Evolutionary conservation across 2,888 invertebrate genomes (phyloP), one percentile per base, ranked within the genome.

Genomic region (Epinotia ramella): DNA sequence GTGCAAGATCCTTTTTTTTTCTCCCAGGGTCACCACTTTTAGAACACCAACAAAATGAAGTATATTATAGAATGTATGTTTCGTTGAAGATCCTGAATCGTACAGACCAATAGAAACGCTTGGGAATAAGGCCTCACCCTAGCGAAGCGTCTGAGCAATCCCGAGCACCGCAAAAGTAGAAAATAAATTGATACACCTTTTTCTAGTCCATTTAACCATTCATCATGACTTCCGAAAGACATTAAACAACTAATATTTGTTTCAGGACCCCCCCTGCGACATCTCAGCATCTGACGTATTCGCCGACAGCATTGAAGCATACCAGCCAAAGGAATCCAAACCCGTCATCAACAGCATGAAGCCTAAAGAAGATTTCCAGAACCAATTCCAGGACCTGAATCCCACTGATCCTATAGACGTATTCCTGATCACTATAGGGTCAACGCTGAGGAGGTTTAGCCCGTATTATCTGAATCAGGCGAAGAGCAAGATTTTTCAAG

Each of bases 391-490:
- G 59, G 89, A 91, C 0, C 57, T 89, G 3, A 90, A 86, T 46
- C 82, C 89, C 0, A 76, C 89, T 0, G 93, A 92, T 79, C 89
- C 92, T 3, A 76, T 93, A 1, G 92, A 92, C 16, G 92, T 91
- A 0, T 94, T 94, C 60, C 80, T 94, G 0, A 82, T 92, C 44
- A 91, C 91, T 0, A 88, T 94, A 78, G 93, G 94, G 0, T 84
- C 89, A 0, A 93, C 93, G 0, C 71, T 94, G 2, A 85, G 88
- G 76, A 93, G 89, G 64, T 89, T 94, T 13, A 88, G 83, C 0
- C 93, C 93, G 0, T 91, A 91, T 75, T 91, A 91, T 40, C 71
- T 93, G 80, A 94, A 94, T 70, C 91, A 92, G 81, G 93, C 94
- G 1, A 94, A 94, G 79, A 91, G 89, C 77, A 93, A 93, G 79